These are phyloP conservation scores for Rhinogobius similis DNA, from an alignment of 2,113 vertebrate species.

Conservation along the genomic window DNA sequence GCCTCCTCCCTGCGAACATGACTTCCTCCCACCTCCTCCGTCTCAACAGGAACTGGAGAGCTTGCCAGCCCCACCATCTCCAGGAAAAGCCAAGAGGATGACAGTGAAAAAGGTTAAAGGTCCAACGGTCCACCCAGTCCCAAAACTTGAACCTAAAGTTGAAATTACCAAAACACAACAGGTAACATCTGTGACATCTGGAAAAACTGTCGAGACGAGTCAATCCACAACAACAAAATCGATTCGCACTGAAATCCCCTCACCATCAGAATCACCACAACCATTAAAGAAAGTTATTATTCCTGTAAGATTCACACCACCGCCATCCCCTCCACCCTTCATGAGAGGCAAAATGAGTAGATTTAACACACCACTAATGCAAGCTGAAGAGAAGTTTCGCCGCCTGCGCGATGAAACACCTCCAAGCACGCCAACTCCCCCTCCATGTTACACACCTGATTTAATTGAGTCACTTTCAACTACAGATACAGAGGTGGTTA, in stretches of 20 bases:
- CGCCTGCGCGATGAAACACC: conserved; percentile 78
- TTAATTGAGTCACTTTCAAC: conserved; percentile 69
- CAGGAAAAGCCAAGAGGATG: conserved; percentile 68
- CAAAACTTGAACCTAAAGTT: conserved; percentile 74
- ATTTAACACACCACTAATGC: conserved; percentile 90
- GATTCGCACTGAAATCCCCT: conserved; percentile 48
- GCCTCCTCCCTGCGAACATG: conserved; percentile 60
- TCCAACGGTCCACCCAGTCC: conserved; percentile 67
- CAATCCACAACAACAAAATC: conserved; percentile 51
- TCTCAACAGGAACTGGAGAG: conserved; percentile 74
- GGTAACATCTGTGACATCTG: conserved; percentile 33
- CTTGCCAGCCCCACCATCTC: conserved; percentile 60
- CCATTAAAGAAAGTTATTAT: conserved; percentile 66
- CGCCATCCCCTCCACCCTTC: conserved; percentile 70
- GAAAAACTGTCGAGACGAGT: conserved; percentile 45
- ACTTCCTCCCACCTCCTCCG: conserved; percentile 75
- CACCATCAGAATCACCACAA: conserved; percentile 60
- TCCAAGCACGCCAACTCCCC: conserved; percentile 62
- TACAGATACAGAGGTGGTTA: conserved; percentile 41
- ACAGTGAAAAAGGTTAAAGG: conserved; percentile 72
- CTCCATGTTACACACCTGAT: conserved; percentile 60
- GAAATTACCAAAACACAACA: conserved; percentile 55
- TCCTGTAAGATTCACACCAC: conserved; percentile 80
- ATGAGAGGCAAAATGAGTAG: conserved; percentile 79
- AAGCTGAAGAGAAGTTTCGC: conserved; percentile 86